Conservation (phyloP, 2,113 vertebrate genomes). For the Astur gentilis region DNA sequence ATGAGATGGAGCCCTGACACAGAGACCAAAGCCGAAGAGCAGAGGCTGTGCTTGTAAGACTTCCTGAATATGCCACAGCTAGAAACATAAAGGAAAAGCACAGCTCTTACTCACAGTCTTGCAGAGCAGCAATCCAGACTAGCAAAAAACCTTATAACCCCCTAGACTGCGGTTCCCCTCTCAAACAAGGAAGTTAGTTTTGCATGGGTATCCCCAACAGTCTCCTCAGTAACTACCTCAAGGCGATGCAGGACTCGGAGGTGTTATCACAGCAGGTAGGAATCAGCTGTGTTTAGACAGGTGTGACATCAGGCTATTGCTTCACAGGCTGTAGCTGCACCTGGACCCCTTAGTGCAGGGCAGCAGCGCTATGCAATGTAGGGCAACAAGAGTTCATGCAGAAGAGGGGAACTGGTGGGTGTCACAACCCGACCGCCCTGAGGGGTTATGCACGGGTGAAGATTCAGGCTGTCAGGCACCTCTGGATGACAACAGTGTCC, state of each 20-base stretch:
- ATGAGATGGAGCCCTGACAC: not conserved
- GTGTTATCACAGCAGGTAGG: not conserved
- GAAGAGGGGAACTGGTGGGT: not conserved
- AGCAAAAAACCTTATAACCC: not conserved
- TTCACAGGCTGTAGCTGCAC: not conserved
- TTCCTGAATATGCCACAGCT: not conserved
- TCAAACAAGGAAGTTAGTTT: not conserved
- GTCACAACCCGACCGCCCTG: no score
- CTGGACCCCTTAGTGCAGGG: not conserved
- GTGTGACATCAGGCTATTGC: not conserved
- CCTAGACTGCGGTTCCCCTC: not conserved
- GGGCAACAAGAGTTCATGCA: not conserved
- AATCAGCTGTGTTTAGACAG: not conserved
- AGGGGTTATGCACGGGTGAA: no score
- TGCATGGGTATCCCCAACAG: not conserved
- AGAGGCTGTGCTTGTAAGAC: not conserved
- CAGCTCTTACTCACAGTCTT: not conserved
- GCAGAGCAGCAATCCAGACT: not conserved
- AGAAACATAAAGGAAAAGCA: not conserved
- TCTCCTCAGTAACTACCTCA: not conserved
- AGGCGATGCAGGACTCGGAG: not conserved
- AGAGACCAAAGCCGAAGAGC: not conserved
- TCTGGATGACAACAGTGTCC: no score
- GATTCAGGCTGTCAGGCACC: no score
- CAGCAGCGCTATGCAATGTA: fast-evolving